Evolutionary conservation across 2,797 vertebrate genomes (phyloP).

Genomic region (Liparis tanakae): DNA sequence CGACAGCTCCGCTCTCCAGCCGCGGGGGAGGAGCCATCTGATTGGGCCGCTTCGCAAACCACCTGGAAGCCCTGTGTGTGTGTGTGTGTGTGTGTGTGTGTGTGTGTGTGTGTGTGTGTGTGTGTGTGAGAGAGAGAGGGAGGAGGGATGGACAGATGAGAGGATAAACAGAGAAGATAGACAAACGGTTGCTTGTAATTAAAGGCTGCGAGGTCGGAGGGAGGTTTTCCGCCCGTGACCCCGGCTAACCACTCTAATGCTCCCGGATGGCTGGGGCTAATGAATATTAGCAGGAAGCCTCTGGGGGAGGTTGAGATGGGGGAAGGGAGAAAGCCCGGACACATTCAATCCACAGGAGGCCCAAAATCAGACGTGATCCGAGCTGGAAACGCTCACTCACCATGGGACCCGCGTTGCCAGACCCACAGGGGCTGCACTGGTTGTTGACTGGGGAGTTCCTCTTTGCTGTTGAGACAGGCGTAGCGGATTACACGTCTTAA

Average conservation of each 20-base stretch:
- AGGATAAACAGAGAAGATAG: constrained; percentile 6
- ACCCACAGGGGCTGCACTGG: constrained; percentile 87
- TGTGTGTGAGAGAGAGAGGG: background rate
- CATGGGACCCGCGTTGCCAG: constrained; percentile 86
- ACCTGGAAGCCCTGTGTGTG: constrained; percentile 88
- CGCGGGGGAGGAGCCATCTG: constrained; percentile 87
- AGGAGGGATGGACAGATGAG: constrained; percentile 35
- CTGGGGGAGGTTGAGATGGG: constrained; percentile 20
- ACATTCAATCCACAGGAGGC: constrained; percentile 45
- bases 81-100: background rate
- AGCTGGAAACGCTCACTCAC: constrained; percentile 67
- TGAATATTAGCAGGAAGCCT: constrained; percentile 61
- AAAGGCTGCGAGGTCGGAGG: constrained; percentile 32
- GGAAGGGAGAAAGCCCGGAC: constrained; percentile 40
- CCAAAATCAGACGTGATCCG: constrained; percentile 22
- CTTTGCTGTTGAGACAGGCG: constrained; percentile 86
- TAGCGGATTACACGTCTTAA: constrained; percentile 35
- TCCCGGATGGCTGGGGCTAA: constrained; percentile 58
- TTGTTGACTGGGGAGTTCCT: constrained; percentile 94
- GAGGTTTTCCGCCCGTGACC: constrained; percentile 36
- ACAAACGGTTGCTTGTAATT: constrained; percentile 39
- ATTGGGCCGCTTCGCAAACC: constrained; percentile 90
- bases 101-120: constrained; percentile 44
- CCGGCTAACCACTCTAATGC: constrained; percentile 47
- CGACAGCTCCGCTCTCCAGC: constrained; percentile 90